A percentile compares a stretch with the other conserved stretches of the same genome.
phyloP scores from a whole-genome alignment of 2,888 invertebrate genomes.

The Aspidiotus destructor region DNA sequence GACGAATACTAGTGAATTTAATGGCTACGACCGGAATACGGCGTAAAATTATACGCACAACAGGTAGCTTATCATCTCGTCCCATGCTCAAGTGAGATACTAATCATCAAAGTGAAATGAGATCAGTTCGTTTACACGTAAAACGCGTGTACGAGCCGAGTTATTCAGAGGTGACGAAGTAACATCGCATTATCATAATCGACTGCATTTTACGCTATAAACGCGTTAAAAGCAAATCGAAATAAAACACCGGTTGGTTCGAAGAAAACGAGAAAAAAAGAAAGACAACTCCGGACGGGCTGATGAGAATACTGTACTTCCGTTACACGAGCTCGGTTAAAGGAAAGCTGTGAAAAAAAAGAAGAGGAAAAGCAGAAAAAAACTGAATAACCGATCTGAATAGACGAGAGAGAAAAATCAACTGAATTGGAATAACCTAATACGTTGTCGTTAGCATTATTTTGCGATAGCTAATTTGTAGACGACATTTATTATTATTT shows the following conservation, averaged over 20 bases:
- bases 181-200: conserved; percentile 25
- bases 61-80: conserved; percentile 17
- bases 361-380: not conserved
- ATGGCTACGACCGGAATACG: conserved; percentile 5
- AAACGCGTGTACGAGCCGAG: not conserved
- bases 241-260: conserved; percentile 19
- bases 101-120: conserved; percentile 2
- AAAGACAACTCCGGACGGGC: not conserved
- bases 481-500: not conserved
- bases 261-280: not conserved
- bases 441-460: not conserved
- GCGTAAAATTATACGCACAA: conserved; percentile 19
- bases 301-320: too few species aligned
- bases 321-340: not conserved
- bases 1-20: not conserved
- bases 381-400: not conserved
- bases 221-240: conserved; percentile 25
- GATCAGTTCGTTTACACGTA: not conserved
- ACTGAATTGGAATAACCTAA: not conserved
- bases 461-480: not conserved
- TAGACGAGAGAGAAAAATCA: not conserved
- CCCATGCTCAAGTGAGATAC: not conserved
- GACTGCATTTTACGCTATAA: conserved; percentile 24
- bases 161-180: not conserved
- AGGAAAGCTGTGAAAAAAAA: not conserved